phyloP scores from a whole-genome alignment of 2,113 vertebrate genomes.

The Odontophorus gujanensis region DNA sequence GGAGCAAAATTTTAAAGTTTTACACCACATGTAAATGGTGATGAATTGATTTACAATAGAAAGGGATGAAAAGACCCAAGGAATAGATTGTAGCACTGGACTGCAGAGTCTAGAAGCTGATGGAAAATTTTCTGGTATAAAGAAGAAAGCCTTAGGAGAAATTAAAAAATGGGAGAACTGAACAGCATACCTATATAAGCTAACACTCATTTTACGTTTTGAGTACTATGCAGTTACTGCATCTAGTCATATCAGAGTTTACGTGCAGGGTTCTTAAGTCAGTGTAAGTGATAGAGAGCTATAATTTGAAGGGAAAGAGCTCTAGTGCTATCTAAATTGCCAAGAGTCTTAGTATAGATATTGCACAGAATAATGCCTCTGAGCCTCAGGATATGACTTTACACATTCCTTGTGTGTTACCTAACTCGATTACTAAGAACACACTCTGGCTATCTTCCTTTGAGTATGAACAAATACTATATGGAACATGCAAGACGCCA shows the following conservation, averaged over 20 bases:
- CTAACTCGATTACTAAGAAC: constrained; percentile 4
- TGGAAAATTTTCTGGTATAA: background rate
- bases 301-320: background rate
- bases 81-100: background rate
- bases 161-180: background rate
- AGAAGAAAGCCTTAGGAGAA: background rate
- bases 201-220: background rate
- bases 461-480: constrained; percentile 42
- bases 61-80: background rate
- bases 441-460: constrained; percentile 3
- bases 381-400: constrained; percentile 50
- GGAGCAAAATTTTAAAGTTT: background rate
- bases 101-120: background rate
- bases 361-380: constrained; percentile 7
- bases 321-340: background rate
- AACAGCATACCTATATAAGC: background rate
- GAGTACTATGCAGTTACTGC: background rate
- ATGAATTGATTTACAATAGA: background rate
- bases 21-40: background rate
- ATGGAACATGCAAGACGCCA: constrained; percentile 12
- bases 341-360: background rate
- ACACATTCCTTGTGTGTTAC: constrained; percentile 32
- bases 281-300: background rate
- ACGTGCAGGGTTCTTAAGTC: background rate
- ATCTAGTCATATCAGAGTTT: background rate